These are phyloP conservation scores for Acanthiza pusilla DNA, from an alignment of 2,797 vertebrate species.

Conservation along the genomic window DNA sequence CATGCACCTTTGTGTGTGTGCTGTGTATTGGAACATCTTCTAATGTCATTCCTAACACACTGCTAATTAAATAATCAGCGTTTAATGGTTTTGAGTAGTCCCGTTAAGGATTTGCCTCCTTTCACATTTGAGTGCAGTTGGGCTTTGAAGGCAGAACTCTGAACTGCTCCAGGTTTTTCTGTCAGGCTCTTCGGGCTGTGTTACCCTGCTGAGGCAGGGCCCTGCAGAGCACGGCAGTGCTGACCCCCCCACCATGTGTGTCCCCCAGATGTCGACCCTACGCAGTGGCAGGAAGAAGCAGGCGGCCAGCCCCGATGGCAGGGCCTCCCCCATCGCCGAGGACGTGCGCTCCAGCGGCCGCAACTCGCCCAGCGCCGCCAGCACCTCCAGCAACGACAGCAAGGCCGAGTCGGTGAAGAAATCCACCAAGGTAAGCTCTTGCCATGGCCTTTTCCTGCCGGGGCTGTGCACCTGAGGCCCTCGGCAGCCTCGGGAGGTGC, in stretches of 20 bases:
- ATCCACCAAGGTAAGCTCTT: constrained; percentile 81
- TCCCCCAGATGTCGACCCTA: constrained; percentile 93
- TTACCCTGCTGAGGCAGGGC: not conserved
- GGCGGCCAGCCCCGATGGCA: constrained; percentile 94
- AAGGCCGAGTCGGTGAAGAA: constrained; percentile 93
- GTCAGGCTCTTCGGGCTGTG: not conserved
- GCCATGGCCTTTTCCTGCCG: rapidly evolving
- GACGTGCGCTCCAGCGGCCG: constrained; percentile 94
- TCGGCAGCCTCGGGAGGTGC: rapidly evolving
- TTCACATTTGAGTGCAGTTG: not conserved
- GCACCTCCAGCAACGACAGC: constrained; percentile 97
- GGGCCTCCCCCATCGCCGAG: constrained; percentile 91
- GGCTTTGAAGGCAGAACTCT: not conserved
- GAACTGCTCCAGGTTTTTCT: not conserved
- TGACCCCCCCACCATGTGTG: not conserved
- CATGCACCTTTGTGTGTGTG: rapidly evolving
- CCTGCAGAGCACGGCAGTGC: not conserved
- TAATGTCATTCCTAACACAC: not conserved
- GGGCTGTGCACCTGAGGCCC: not conserved
- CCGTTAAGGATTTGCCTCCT: not conserved
- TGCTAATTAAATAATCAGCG: not conserved
- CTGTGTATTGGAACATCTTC: not conserved
- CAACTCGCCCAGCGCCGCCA: constrained; percentile 94
- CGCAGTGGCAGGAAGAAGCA: constrained; percentile 99
- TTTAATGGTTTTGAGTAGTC: not conserved